Conservation (phyloP, 2,888 invertebrate species). For the Tholera decimalis region DNA sequence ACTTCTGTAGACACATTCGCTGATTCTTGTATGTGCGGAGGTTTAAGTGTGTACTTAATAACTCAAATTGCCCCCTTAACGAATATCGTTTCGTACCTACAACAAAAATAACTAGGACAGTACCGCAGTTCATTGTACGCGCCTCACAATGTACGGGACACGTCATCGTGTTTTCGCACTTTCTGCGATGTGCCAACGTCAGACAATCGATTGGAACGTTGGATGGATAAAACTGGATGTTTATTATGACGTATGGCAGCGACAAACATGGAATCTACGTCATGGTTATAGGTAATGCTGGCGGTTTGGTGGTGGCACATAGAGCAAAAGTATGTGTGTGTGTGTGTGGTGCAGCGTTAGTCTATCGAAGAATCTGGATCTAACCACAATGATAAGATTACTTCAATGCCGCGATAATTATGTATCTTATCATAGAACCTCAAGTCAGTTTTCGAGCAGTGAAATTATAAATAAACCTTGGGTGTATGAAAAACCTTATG, state of each 20-base stretch:
- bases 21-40: slow-evolving; percentile 2
- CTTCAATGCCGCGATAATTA: background rate
- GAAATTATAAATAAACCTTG: background rate
- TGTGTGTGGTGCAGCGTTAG: too few species aligned
- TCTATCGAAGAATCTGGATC: background rate
- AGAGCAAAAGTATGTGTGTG: too few species aligned
- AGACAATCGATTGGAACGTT: slow-evolving; percentile 32
- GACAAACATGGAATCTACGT: slow-evolving; percentile 2
- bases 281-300: slow-evolving; percentile 33
- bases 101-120: slow-evolving; percentile 43
- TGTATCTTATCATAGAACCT: slow-evolving; percentile 8
- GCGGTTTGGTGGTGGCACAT: background rate
- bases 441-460: background rate
- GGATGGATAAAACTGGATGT: slow-evolving; percentile 26
- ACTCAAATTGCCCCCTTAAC: slow-evolving; percentile 22
- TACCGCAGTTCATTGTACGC: slow-evolving; percentile 52
- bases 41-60: slow-evolving; percentile 1
- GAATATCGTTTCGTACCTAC: slow-evolving; percentile 36
- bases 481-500: too few species aligned
- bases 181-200: slow-evolving; percentile 48
- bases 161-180: slow-evolving; percentile 58
- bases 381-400: background rate
- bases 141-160: slow-evolving; percentile 37
- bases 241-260: slow-evolving; percentile 30
- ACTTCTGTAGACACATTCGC: background rate